phyloP scores from a whole-genome alignment of 1,140 invertebrate genomes.

The Lethrus apterus region DNA sequence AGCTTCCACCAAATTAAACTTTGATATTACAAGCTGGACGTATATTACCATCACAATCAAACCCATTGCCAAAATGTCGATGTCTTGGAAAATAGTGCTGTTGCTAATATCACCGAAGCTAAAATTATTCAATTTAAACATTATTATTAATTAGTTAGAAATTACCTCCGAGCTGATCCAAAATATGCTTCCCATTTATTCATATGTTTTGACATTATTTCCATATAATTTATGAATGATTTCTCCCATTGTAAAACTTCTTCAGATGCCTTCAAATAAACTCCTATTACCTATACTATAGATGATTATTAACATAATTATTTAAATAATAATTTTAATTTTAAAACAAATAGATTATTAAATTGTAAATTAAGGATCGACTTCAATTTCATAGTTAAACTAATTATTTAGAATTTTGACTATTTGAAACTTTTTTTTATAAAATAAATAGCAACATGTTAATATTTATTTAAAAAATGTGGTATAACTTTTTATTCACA shows the following conservation, averaged over 20 bases:
- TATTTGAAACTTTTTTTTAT: no score
- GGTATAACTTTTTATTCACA: no score
- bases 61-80: slow-evolving; percentile 60
- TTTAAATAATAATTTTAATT: no score
- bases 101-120: slow-evolving; percentile 66
- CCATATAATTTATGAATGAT: slow-evolving; percentile 49
- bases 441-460: no score
- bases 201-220: slow-evolving; percentile 37
- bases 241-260: slow-evolving; percentile 59
- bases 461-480: no score
- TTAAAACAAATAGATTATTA: no score
- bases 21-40: slow-evolving; percentile 63
- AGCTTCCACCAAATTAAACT: slow-evolving; percentile 67
- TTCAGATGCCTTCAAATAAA: slow-evolving; percentile 54
- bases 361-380: no score
- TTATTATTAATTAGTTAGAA: slow-evolving; percentile 8
- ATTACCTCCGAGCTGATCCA: slow-evolving; percentile 55
- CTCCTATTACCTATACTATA: no score
- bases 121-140: slow-evolving; percentile 20
- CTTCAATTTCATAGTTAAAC: no score
- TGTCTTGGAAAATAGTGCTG: slow-evolving; percentile 62
- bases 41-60: slow-evolving; percentile 66
- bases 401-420: no score
- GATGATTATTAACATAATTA: no score
- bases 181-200: slow-evolving; percentile 49